Percentiles rank a stretch among this genome's conserved stretches.
Conservation (phyloP, 2,888 invertebrate species). For the Drosophila aldrichi region DNA sequence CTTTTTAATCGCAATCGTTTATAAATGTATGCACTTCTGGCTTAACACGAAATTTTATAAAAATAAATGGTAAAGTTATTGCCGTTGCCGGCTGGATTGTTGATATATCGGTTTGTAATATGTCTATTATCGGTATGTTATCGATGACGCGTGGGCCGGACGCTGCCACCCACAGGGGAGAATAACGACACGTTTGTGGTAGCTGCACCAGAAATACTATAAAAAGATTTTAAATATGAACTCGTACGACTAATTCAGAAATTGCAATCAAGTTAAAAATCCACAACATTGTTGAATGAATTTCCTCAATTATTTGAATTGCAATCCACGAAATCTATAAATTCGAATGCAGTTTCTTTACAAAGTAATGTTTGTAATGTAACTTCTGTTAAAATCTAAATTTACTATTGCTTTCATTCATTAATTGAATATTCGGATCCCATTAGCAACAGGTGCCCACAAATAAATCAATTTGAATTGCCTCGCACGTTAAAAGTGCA, state of each 20-base stretch:
- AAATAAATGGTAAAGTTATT: slow-evolving; percentile 7
- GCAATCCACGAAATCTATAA: neutral
- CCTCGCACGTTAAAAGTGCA: neutral
- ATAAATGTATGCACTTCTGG: neutral
- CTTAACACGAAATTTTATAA: neutral
- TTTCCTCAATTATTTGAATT: neutral
- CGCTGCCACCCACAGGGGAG: slow-evolving; percentile 2
- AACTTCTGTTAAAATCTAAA: neutral
- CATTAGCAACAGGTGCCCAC: neutral
- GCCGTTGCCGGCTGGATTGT: slow-evolving; percentile 45
- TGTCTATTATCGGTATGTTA: neutral
- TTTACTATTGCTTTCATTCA: neutral
- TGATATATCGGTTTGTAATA: slow-evolving; percentile 20
- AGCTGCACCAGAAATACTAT: neutral
- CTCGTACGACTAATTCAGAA: neutral
- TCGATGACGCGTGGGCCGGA: neutral
- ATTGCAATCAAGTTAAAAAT: neutral
- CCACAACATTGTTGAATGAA: neutral
- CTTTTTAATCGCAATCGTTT: slow-evolving; percentile 14
- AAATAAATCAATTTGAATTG: neutral
- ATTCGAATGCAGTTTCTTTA: neutral
- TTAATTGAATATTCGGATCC: neutral
- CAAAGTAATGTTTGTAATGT: neutral
- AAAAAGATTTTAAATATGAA: neutral
- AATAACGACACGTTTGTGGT: neutral